Evolutionary conservation across 2,888 invertebrate species (phyloP).

Genomic region (Dichetophora obliterata): DNA sequence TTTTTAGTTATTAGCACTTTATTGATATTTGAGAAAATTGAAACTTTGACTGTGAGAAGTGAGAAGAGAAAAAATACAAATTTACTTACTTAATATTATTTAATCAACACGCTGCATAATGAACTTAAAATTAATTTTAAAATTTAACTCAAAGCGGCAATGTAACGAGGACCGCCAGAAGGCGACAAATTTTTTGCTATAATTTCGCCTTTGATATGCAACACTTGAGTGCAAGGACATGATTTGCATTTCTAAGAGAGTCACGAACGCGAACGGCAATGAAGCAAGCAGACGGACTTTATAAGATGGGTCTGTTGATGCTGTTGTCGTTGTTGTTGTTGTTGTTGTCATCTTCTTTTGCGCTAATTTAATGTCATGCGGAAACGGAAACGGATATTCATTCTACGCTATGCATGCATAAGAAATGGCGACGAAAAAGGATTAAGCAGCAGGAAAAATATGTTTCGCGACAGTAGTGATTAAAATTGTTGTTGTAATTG

Average conservation of each 20-base stretch:
- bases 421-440: constrained; percentile 11
- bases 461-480: background rate
- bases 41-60: background rate
- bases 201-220: constrained; percentile 35
- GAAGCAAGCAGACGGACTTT: background rate
- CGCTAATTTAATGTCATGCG: constrained; percentile 21
- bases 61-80: background rate
- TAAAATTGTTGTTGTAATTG: background rate
- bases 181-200: constrained; percentile 7
- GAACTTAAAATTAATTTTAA: constrained; percentile 35
- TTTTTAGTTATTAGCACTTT: background rate
- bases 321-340: background rate
- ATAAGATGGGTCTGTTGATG: background rate
- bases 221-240: constrained; percentile 36
- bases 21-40: background rate
- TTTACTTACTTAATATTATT: constrained; percentile 28
- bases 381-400: constrained; percentile 13
- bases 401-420: constrained; percentile 9
- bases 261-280: background rate
- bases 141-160: background rate
- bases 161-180: background rate
- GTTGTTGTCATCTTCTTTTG: background rate
- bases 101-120: constrained; percentile 33
- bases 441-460: background rate
- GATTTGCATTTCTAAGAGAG: constrained; percentile 31